These are phyloP conservation scores for Palloptera scutellata DNA, from an alignment of 2,888 invertebrate species.

Conservation along the genomic window DNA sequence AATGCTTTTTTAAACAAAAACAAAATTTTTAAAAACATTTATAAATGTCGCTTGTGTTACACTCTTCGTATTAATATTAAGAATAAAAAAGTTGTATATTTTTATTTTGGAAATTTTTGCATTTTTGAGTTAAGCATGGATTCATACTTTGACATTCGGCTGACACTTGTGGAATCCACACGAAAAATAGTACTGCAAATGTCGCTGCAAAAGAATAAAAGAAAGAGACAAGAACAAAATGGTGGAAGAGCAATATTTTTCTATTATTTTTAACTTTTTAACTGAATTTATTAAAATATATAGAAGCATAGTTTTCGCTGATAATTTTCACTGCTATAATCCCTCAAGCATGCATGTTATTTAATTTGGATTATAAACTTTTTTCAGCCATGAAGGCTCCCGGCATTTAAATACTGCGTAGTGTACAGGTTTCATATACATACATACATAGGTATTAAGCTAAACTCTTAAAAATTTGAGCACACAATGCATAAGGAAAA, in stretches of 20 bases:
- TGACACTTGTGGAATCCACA: slow-evolving; percentile 65
- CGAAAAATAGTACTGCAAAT: slow-evolving; percentile 64
- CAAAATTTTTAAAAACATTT: slow-evolving; percentile 11
- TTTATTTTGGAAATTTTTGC: slow-evolving; percentile 32
- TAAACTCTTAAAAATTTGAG: too few relatives aligned
- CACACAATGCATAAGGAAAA: too few relatives aligned
- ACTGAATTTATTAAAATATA: too few relatives aligned
- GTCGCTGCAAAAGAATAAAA: slow-evolving; percentile 62
- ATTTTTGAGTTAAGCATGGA: slow-evolving; percentile 44
- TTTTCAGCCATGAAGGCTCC: too few relatives aligned
- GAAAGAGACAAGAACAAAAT: slow-evolving; percentile 41
- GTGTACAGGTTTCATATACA: too few relatives aligned
- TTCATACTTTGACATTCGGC: slow-evolving; percentile 73
- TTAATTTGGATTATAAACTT: too few relatives aligned
- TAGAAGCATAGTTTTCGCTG: too few relatives aligned
- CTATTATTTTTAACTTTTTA: background rate
- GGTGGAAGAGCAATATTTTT: slow-evolving; percentile 18
- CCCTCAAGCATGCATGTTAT: too few relatives aligned
- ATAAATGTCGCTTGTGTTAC: slow-evolving; percentile 17
- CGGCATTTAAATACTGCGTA: too few relatives aligned
- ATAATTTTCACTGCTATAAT: too few relatives aligned
- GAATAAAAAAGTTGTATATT: slow-evolving; percentile 46
- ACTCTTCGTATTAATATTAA: slow-evolving; percentile 36
- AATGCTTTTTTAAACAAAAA: background rate
- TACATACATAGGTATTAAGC: too few relatives aligned